phyloP scores from a whole-genome alignment of 2,113 vertebrate species.

The Ammodytes dubius region DNA sequence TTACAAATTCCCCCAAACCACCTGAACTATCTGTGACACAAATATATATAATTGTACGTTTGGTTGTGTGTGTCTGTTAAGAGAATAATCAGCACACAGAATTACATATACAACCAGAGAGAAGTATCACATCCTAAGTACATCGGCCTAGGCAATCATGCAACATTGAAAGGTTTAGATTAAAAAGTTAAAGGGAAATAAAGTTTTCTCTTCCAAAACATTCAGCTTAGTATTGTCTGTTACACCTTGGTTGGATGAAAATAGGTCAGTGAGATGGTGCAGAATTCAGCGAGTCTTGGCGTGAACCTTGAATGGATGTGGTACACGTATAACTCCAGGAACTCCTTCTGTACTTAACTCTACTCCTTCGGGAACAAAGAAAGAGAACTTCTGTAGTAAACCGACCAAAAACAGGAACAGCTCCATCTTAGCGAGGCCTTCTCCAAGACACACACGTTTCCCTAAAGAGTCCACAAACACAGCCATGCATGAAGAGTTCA shows the following conservation, averaged over 20 bases:
- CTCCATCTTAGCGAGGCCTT: slow-evolving; percentile 85
- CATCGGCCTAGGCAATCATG: background rate
- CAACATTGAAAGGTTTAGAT: background rate
- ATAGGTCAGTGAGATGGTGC: background rate
- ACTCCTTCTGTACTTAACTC: slow-evolving; percentile 61
- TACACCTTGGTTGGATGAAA: background rate
- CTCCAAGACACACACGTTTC: slow-evolving; percentile 86
- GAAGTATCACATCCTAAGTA: background rate
- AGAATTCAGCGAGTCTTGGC: slow-evolving; percentile 59
- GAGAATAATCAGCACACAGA: background rate
- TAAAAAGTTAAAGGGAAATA: background rate
- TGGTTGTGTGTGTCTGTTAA: too few species aligned
- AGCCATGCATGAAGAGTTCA: background rate
- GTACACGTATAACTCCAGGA: slow-evolving; percentile 49
- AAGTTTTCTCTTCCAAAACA: background rate
- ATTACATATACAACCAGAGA: background rate
- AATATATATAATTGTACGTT: too few species aligned
- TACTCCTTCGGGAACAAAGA: slow-evolving; percentile 62
- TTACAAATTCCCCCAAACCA: too few species aligned
- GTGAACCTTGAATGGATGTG: slow-evolving; percentile 73
- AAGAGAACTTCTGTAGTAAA: slow-evolving; percentile 86
- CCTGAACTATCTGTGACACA: too few species aligned
- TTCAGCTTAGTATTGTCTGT: background rate
- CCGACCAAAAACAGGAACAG: slow-evolving; percentile 87
- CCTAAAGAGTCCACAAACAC: slow-evolving; percentile 68